Conservation (phyloP, 2,888 invertebrate species). For the Gerris lacustris region DNA sequence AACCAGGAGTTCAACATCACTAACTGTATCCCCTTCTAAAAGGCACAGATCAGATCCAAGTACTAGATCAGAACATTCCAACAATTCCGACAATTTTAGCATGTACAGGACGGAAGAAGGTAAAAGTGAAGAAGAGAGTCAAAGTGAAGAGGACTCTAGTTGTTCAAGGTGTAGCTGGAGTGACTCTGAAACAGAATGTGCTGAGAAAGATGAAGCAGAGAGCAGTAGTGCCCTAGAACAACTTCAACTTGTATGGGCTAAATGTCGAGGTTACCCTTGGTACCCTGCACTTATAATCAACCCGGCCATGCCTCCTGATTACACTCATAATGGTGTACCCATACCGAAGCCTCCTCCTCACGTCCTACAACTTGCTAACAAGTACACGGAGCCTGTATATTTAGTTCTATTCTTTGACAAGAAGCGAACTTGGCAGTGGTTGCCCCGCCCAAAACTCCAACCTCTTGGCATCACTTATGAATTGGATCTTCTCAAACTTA, state of each 20-base stretch:
- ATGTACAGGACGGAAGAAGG: not conserved
- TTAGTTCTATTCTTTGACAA: not conserved
- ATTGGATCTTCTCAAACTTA: not conserved
- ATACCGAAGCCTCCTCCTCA: not conserved
- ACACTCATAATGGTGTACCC: not conserved
- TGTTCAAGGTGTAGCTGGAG: not conserved
- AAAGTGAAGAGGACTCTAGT: not conserved
- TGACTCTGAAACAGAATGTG: not conserved
- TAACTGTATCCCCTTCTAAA: not conserved
- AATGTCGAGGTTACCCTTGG: not conserved
- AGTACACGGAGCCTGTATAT: not conserved
- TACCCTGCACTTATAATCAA: not conserved
- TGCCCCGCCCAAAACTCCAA: not conserved
- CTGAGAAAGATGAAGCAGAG: not conserved
- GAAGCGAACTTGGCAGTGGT: not conserved
- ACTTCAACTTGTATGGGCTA: not conserved
- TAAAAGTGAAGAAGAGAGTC: constrained; percentile 1
- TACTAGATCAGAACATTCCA: not conserved
- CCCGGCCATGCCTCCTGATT: constrained; percentile 1
- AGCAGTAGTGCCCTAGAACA: not conserved
- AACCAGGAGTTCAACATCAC: not conserved
- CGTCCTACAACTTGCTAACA: not conserved
- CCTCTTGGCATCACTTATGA: not conserved
- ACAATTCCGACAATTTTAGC: not conserved
- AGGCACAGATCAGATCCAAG: not conserved